Conservation (phyloP, 2,888 invertebrate genomes). For the Flexamia atlantica region DNA sequence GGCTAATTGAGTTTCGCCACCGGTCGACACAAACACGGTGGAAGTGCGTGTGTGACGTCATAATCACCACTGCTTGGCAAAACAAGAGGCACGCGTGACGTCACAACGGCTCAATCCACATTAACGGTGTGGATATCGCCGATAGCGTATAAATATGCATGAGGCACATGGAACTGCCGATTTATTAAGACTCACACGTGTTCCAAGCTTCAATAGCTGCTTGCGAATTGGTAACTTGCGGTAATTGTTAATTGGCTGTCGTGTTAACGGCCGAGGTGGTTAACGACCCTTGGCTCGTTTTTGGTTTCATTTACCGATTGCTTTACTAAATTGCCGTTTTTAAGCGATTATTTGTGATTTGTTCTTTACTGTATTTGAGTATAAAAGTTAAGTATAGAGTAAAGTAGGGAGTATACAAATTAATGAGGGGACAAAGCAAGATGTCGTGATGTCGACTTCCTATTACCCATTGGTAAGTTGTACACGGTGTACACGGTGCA, state of each 20-base stretch:
- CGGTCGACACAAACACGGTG: neutral
- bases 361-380: too few relatives aligned
- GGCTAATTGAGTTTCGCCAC: constrained; percentile 5
- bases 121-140: neutral
- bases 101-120: constrained; percentile 26
- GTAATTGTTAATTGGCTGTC: constrained; percentile 23
- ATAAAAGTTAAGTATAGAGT: too few relatives aligned
- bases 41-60: constrained; percentile 13
- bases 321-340: too few relatives aligned
- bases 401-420: too few relatives aligned
- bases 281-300: neutral
- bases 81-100: neutral
- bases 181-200: neutral
- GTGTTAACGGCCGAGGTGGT: neutral
- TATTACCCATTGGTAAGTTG: too few relatives aligned
- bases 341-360: too few relatives aligned
- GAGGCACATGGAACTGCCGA: neutral
- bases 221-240: constrained; percentile 2
- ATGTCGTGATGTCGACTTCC: too few relatives aligned
- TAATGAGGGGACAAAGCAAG: too few relatives aligned
- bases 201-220: neutral
- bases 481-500: too few relatives aligned
- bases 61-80: neutral
- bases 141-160: constrained; percentile 45
- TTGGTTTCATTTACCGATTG: too few relatives aligned